Evolutionary conservation across 2,797 vertebrate species (phyloP).

Genomic region (Bucorvus abyssinicus): DNA sequence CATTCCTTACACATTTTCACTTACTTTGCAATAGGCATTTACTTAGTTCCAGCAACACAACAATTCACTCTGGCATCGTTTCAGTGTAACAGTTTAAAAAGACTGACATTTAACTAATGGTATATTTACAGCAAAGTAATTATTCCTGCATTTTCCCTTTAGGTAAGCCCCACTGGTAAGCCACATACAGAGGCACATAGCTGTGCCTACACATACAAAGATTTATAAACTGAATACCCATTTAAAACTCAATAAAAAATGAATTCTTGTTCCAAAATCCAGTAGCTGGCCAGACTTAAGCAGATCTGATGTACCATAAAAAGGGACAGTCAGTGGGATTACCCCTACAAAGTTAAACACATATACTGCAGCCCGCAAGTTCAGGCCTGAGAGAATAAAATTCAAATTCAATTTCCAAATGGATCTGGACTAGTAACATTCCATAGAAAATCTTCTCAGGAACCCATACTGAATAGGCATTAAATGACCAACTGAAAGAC

Average conservation of each 20-base stretch:
- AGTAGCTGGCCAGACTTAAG: neutral
- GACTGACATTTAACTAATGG: neutral
- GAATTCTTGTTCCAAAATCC: neutral
- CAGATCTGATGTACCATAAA: neutral
- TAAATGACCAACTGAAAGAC: neutral
- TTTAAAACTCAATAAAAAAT: slow-evolving; percentile 1
- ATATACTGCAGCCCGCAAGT: neutral
- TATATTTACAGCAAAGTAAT: neutral
- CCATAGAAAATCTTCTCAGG: neutral
- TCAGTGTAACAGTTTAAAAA: slow-evolving; percentile 21
- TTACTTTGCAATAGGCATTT: slow-evolving; percentile 35
- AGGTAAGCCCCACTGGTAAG: neutral
- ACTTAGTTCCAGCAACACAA: slow-evolving; percentile 36
- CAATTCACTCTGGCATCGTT: neutral
- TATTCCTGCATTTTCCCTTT: neutral
- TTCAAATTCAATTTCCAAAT: neutral
- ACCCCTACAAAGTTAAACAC: neutral
- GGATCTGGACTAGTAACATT: neutral
- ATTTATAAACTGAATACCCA: neutral
- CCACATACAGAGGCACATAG: neutral
- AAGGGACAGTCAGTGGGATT: neutral
- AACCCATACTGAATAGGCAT: neutral
- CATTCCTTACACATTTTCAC: slow-evolving; percentile 41
- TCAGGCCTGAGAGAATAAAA: neutral
- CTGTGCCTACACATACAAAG: neutral